Conservation (phyloP, 2,113 vertebrate species). For the Laterallus jamaicensis region DNA sequence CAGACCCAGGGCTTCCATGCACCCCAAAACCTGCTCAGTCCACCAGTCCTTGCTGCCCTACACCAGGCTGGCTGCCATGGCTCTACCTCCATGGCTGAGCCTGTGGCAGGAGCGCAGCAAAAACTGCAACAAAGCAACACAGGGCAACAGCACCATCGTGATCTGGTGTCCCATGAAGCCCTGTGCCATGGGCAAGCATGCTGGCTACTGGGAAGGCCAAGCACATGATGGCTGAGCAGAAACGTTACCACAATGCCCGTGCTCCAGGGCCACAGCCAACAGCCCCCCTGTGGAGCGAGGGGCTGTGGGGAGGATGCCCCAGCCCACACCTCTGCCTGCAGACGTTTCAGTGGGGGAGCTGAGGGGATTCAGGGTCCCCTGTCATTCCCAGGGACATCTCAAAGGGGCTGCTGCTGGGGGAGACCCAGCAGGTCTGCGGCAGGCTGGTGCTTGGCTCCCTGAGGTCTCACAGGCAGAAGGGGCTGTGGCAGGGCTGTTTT, state of each 20-base stretch:
- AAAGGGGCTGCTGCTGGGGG: background rate
- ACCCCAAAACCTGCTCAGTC: background rate
- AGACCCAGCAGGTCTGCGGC: background rate
- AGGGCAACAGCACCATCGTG: background rate
- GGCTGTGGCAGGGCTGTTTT: background rate
- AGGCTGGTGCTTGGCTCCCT: background rate
- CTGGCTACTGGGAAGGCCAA: fast-evolving
- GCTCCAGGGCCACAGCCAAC: fast-evolving
- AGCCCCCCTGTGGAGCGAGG: background rate
- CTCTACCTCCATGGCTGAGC: background rate
- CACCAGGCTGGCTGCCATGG: fast-evolving
- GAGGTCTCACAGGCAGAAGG: fast-evolving
- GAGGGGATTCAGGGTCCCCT: no score
- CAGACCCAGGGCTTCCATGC: background rate
- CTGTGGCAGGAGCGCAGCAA: background rate
- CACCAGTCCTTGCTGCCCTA: background rate
- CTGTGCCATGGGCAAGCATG: background rate
- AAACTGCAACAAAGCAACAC: background rate
- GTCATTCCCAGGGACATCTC: no score
- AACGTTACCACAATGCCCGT: fast-evolving
- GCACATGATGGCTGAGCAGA: background rate
- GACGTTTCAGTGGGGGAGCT: fast-evolving
- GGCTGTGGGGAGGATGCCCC: background rate
- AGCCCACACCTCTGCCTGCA: fast-evolving
- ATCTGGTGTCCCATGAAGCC: background rate